phyloP scores from a whole-genome alignment of 2,797 vertebrate species.

The Austrolebias charrua region DNA sequence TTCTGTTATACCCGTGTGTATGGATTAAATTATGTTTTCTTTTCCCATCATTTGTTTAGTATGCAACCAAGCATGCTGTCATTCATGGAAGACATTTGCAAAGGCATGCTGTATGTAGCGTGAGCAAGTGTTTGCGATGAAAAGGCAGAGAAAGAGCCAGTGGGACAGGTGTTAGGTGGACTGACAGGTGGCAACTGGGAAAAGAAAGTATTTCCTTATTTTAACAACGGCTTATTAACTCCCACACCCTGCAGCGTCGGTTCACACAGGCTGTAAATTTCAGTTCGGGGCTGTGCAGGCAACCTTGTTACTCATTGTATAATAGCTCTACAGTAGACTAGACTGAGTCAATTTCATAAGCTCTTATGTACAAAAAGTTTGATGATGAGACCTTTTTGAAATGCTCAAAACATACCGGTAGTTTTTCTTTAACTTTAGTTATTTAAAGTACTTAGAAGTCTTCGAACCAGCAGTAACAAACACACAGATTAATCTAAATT shows the following conservation, averaged over 20 bases:
- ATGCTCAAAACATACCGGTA: too few relatives aligned
- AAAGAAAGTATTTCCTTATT: slow-evolving; percentile 61
- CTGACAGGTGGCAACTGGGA: slow-evolving; percentile 61
- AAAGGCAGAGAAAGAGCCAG: slow-evolving; percentile 13
- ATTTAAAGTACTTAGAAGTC: too few relatives aligned
- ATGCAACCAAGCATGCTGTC: neutral
- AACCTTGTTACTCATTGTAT: neutral
- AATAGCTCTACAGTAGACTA: neutral
- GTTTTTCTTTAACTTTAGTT: too few relatives aligned
- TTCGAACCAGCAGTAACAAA: too few relatives aligned
- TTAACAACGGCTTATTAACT: slow-evolving; percentile 54
- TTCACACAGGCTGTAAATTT: slow-evolving; percentile 21
- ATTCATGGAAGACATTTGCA: slow-evolving; percentile 11
- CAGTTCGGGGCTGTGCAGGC: slow-evolving; percentile 2
- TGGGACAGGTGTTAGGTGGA: slow-evolving; percentile 54
- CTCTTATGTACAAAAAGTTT: neutral
- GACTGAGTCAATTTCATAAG: neutral
- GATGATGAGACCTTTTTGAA: too few relatives aligned
- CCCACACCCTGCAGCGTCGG: slow-evolving; percentile 14
- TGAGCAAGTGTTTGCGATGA: slow-evolving; percentile 10
- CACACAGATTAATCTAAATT: too few relatives aligned
- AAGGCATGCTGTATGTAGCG: slow-evolving; percentile 16
- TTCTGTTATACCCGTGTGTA: slow-evolving; percentile 33
- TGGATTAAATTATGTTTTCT: slow-evolving; percentile 33
- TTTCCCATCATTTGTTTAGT: slow-evolving; percentile 24